These are phyloP conservation scores for Lymantria dispar DNA, from an alignment of 2,888 invertebrate genomes.

Conservation along the genomic window DNA sequence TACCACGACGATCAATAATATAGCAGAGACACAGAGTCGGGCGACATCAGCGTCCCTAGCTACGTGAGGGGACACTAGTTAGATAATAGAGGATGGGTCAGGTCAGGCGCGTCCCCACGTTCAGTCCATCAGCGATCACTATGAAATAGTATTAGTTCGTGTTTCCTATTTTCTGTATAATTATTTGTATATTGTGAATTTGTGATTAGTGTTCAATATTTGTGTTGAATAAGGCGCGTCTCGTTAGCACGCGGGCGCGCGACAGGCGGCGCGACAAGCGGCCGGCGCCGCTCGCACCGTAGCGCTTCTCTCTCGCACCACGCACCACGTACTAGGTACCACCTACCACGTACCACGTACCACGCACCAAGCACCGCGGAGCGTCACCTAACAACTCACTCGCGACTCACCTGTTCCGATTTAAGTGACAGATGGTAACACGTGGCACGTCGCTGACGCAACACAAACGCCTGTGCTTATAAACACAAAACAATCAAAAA, in stretches of 20 bases:
- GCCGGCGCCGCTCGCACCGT: neutral
- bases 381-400: constrained; percentile 8
- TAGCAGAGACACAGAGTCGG: no score
- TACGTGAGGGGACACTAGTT: no score
- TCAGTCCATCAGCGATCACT: neutral
- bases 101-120: neutral
- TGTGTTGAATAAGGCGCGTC: no score
- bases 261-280: neutral
- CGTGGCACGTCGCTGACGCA: constrained; percentile 5
- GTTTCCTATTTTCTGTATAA: constrained; percentile 15
- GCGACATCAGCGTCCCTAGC: no score
- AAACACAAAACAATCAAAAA: no score
- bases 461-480: no score
- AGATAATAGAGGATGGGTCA: no score
- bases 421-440: constrained; percentile 21
- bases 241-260: neutral
- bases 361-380: neutral
- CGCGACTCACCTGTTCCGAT: constrained; percentile 15
- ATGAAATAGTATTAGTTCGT: constrained; percentile 17
- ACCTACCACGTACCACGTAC: neutral
- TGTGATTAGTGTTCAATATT: no score
- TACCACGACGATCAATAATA: no score
- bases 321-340: neutral
- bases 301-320: neutral
- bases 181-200: neutral